Conservation (phyloP, 1,140 invertebrate genomes). For the Patella vulgata region DNA sequence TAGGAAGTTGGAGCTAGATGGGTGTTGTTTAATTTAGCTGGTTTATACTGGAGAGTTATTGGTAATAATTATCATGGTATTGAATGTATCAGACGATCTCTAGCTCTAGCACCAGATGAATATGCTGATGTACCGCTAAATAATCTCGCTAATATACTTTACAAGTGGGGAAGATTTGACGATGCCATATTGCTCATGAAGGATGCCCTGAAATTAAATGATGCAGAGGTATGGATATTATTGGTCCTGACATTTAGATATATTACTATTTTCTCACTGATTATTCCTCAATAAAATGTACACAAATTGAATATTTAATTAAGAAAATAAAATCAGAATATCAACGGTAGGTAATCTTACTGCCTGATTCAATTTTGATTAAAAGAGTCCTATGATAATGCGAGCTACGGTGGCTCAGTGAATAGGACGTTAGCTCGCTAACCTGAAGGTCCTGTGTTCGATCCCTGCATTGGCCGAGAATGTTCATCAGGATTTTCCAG, state of each 20-base stretch:
- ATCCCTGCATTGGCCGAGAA: no score
- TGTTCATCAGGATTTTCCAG: no score
- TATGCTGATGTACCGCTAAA: constrained; percentile 82
- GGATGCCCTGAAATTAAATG: constrained; percentile 79
- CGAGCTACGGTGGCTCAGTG: no score
- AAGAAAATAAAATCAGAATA: no score
- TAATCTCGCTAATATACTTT: constrained; percentile 82
- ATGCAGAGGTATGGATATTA: constrained; percentile 72
- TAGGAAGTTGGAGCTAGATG: constrained; percentile 78
- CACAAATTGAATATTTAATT: not conserved
- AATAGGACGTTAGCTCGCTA: no score
- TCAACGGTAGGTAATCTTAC: no score
- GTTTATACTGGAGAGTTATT: constrained; percentile 84
- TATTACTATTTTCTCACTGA: not conserved
- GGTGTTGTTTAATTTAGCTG: constrained; percentile 85
- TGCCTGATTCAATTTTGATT: no score
- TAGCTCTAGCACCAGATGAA: constrained; percentile 79
- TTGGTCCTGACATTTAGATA: not conserved
- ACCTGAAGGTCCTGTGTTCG: no score
- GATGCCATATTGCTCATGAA: constrained; percentile 82
- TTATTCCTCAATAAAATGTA: not conserved
- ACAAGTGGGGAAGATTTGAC: constrained; percentile 75
- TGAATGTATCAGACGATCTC: constrained; percentile 82
- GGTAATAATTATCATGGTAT: constrained; percentile 82
- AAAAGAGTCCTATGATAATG: no score